Percentiles rank a stretch among this genome's conserved stretches.
Conservation (phyloP, 2,888 invertebrate genomes). For the Cecidostiba fungosa region DNA sequence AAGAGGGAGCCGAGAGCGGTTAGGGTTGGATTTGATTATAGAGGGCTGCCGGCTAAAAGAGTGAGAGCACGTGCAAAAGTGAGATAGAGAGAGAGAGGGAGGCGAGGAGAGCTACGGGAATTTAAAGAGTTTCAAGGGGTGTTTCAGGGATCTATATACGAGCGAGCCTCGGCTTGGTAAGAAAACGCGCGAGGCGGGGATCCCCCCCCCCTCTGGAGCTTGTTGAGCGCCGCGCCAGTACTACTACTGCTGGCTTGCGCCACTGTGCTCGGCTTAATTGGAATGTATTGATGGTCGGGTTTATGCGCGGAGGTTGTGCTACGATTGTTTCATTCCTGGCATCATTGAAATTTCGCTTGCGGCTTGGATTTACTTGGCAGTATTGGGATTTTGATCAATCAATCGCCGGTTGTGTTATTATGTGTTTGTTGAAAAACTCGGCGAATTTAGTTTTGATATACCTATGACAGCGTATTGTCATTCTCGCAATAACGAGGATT, state of each 20-base stretch:
- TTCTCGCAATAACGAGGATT: too few species aligned
- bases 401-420: background rate
- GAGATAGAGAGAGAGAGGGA: background rate
- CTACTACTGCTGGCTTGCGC: background rate
- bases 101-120: constrained; percentile 27
- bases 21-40: constrained; percentile 79
- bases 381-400: background rate
- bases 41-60: constrained; percentile 67
- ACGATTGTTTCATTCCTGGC: constrained; percentile 29
- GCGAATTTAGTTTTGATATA: too few species aligned
- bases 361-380: background rate
- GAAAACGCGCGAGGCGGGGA: background rate
- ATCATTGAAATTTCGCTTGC: constrained; percentile 6
- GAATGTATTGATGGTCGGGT: constrained; percentile 35
- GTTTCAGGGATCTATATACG: constrained; percentile 7
- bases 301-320: background rate
- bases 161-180: background rate
- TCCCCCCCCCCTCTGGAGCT: background rate
- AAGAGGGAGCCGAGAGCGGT: constrained; percentile 75
- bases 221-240: background rate
- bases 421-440: too few species aligned
- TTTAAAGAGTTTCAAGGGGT: constrained; percentile 50
- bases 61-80: constrained; percentile 1
- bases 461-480: too few species aligned
- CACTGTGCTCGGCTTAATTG: constrained; percentile 33